phyloP scores from a whole-genome alignment of 2,797 vertebrate species.

The Tragopan temminckii region DNA sequence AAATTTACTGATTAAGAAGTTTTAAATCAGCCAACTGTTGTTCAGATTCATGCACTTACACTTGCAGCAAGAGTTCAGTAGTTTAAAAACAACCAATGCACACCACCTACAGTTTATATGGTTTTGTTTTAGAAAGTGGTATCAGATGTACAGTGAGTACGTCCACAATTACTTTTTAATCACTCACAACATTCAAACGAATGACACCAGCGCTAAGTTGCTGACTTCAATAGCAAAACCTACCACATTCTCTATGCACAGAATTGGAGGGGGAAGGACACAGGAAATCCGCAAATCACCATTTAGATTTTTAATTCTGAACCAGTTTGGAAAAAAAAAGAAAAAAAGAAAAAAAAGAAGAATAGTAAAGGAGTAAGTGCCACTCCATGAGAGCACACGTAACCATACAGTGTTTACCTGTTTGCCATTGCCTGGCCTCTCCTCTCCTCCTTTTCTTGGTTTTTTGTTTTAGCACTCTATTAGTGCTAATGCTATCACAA shows the following conservation, averaged over 20 bases:
- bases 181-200: constrained; percentile 16
- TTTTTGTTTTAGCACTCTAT: constrained; percentile 93
- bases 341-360: neutral
- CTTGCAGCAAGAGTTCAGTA: constrained; percentile 55
- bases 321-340: neutral
- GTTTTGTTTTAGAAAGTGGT: constrained; percentile 16
- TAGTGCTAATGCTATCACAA: constrained; percentile 90
- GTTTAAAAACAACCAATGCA: constrained; percentile 64
- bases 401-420: constrained; percentile 86
- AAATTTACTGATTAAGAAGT: constrained; percentile 3
- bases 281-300: constrained; percentile 70
- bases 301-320: constrained; percentile 25
- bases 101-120: constrained; percentile 43
- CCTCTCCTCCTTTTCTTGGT: constrained; percentile 95
- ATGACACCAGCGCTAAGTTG: constrained; percentile 19
- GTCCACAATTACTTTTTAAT: neutral
- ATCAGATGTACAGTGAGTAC: neutral
- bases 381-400: constrained; percentile 61
- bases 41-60: constrained; percentile 68
- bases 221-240: constrained; percentile 7
- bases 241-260: constrained; percentile 43
- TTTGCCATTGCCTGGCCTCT: constrained; percentile 95
- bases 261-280: constrained; percentile 73
- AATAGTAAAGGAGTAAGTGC: constrained; percentile 53
- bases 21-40: constrained; percentile 54